These are phyloP conservation scores for Ammodytes dubius DNA, from an alignment of 2,113 vertebrate species.

Conservation along the genomic window DNA sequence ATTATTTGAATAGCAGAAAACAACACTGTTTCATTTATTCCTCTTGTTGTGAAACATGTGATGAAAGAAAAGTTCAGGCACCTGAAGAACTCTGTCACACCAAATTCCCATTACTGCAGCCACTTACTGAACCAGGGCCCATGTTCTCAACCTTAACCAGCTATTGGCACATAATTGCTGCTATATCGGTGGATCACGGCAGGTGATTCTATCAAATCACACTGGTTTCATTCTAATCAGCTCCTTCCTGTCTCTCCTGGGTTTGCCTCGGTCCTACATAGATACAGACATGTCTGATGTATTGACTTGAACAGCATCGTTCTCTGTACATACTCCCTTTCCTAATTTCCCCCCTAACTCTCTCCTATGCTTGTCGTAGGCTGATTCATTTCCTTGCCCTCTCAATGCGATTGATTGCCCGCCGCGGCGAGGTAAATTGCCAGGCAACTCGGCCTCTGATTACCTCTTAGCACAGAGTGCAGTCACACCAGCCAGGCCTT, in stretches of 20 bases:
- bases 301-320: slow-evolving; percentile 68
- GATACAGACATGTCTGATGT: slow-evolving; percentile 64
- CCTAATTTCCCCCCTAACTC: slow-evolving; percentile 75
- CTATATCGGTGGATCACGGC: slow-evolving; percentile 43
- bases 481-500: slow-evolving; percentile 79
- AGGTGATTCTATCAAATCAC: slow-evolving; percentile 67
- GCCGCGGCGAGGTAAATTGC: slow-evolving; percentile 85
- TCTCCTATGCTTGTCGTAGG: slow-evolving; percentile 67
- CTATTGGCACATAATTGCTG: slow-evolving; percentile 44
- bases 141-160: slow-evolving; percentile 20
- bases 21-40: slow-evolving; percentile 28
- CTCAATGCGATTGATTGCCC: slow-evolving; percentile 85
- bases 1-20: slow-evolving; percentile 38
- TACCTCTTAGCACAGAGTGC: slow-evolving; percentile 85
- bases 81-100: slow-evolving; percentile 6
- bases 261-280: slow-evolving; percentile 46
- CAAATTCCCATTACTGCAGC: slow-evolving; percentile 42
- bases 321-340: slow-evolving; percentile 64
- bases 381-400: slow-evolving; percentile 86
- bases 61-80: slow-evolving; percentile 31
- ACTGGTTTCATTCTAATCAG: slow-evolving; percentile 52
- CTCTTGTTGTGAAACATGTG: slow-evolving; percentile 8
- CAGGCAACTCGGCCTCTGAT: slow-evolving; percentile 84
- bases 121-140: slow-evolving; percentile 14
- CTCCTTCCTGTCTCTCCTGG: slow-evolving; percentile 50